phyloP scores from a whole-genome alignment of 2,888 invertebrate genomes.

The Xylocampa areola region DNA sequence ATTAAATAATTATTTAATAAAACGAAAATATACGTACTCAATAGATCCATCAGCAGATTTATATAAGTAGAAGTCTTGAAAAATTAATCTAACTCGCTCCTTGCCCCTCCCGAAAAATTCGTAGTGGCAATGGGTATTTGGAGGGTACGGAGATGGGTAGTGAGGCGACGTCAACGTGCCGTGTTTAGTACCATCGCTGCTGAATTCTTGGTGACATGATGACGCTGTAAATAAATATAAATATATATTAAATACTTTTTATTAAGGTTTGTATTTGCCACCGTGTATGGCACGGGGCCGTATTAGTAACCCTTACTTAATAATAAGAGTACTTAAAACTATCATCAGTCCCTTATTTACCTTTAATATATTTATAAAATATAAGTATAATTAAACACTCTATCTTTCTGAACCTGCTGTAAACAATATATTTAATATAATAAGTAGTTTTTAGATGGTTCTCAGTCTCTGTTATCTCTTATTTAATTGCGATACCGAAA shows the following conservation, averaged over 20 bases:
- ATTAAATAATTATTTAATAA: not conserved
- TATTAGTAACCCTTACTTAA: no score
- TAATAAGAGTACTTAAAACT: no score
- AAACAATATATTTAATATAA: no score
- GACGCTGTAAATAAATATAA: conserved; percentile 91
- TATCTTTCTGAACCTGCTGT: no score
- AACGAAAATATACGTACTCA: conserved; percentile 90
- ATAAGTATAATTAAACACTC: no score
- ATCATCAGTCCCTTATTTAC: no score
- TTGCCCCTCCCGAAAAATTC: conserved; percentile 96
- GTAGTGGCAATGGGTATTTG: conserved; percentile 95
- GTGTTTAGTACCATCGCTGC: conserved; percentile 94
- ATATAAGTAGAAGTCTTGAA: conserved; percentile 95
- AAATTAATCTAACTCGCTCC: conserved; percentile 95
- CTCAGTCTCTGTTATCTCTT: no score
- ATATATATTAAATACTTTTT: not conserved
- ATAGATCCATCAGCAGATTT: conserved; percentile 90
- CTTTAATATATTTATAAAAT: no score
- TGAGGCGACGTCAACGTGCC: conserved; percentile 96
- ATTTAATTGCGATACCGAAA: no score
- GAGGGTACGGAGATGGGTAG: conserved; percentile 95
- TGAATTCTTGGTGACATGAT: conserved; percentile 94
- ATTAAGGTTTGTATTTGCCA: no score
- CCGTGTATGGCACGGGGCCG: no score
- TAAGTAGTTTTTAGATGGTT: no score